phyloP scores from a whole-genome alignment of 1,140 invertebrate species.

The Matsumurasca onukii region DNA sequence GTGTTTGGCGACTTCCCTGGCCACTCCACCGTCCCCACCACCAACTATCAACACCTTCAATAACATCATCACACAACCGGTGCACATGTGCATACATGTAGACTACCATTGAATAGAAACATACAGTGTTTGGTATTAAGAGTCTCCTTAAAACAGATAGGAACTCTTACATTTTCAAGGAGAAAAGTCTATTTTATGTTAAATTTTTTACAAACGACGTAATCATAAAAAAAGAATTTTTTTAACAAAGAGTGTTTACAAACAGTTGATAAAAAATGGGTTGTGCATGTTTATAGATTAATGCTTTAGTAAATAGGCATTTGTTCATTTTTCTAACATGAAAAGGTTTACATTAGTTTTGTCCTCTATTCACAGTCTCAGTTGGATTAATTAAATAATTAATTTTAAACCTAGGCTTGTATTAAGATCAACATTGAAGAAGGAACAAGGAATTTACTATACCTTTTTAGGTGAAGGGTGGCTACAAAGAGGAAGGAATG shows the following conservation, averaged over 20 bases:
- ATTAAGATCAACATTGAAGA: too few species aligned
- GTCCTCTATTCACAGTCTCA: too few species aligned
- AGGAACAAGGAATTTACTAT: too few species aligned
- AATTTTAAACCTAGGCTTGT: too few species aligned
- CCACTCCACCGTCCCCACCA: constrained; percentile 96
- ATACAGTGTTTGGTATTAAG: neutral
- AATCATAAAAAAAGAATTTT: neutral
- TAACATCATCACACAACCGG: too few species aligned
- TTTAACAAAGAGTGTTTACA: neutral
- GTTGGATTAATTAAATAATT: too few species aligned
- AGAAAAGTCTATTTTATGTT: neutral
- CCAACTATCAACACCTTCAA: constrained; percentile 90
- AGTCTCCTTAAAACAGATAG: neutral
- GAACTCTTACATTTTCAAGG: neutral
- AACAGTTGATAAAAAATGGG: too few species aligned
- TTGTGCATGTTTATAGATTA: too few species aligned
- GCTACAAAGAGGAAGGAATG: constrained; percentile 88
- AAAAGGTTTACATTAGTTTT: too few species aligned
- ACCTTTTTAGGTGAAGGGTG: constrained; percentile 92
- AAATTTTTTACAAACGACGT: neutral
- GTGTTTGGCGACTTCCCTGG: constrained; percentile 93
- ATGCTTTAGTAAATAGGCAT: too few species aligned
- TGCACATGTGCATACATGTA: neutral
- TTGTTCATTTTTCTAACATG: too few species aligned
- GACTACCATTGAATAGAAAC: neutral